Percentiles rank a stretch among this genome's conserved stretches.
These are phyloP conservation scores for Xestia sexstrigata DNA, from an alignment of 2,888 invertebrate species.

Conservation along the genomic window DNA sequence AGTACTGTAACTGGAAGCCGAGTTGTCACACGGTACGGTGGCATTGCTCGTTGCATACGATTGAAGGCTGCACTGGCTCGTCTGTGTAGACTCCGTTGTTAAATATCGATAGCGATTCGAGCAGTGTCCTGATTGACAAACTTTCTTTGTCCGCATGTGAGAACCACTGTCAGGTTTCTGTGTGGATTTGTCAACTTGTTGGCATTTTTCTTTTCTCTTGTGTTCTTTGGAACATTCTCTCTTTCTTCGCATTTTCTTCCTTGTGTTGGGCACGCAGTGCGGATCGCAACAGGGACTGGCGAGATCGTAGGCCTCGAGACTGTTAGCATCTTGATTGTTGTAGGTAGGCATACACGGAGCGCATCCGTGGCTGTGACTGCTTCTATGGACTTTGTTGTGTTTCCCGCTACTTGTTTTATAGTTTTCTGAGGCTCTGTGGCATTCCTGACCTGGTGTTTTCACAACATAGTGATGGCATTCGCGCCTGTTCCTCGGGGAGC, in stretches of 20 bases:
- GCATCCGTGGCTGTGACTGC: slow-evolving; percentile 91
- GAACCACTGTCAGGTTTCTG: slow-evolving; percentile 86
- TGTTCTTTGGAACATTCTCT: slow-evolving; percentile 92
- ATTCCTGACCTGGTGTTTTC: slow-evolving; percentile 81
- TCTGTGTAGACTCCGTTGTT: slow-evolving; percentile 92
- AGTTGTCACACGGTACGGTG: slow-evolving; percentile 92
- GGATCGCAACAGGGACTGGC: slow-evolving; percentile 97
- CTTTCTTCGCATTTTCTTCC: slow-evolving; percentile 88
- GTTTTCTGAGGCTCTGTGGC: slow-evolving; percentile 81
- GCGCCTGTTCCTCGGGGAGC: slow-evolving; percentile 92
- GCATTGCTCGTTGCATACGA: slow-evolving; percentile 95
- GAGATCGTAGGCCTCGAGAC: slow-evolving; percentile 96
- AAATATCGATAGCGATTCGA: slow-evolving; percentile 91
- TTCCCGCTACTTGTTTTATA: slow-evolving; percentile 80
- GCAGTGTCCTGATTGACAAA: slow-evolving; percentile 83
- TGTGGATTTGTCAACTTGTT: slow-evolving; percentile 88
- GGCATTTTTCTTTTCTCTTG: slow-evolving; percentile 91
- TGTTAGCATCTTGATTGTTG: slow-evolving; percentile 93
- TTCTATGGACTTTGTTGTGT: slow-evolving; percentile 81
- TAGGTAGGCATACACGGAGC: slow-evolving; percentile 93
- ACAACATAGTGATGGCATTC: slow-evolving; percentile 94
- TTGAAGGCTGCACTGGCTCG: slow-evolving; percentile 95
- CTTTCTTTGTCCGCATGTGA: slow-evolving; percentile 86
- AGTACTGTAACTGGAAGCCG: slow-evolving; percentile 95
- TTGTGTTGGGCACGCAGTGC: slow-evolving; percentile 94